phyloP scores from a whole-genome alignment of 1,140 invertebrate species.

The Cotesia typhae region DNA sequence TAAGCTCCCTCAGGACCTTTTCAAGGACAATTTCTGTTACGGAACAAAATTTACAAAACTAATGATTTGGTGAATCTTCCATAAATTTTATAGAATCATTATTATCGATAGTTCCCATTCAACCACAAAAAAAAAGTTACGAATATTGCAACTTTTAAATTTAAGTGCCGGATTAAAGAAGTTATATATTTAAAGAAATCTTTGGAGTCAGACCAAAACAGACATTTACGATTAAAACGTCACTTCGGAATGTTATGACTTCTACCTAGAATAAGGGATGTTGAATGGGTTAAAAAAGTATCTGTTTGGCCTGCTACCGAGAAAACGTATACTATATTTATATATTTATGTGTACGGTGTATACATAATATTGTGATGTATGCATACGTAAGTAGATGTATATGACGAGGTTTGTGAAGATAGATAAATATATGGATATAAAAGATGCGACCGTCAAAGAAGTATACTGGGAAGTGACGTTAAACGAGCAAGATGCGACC shows the following conservation, averaged over 20 bases:
- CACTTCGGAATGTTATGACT: slow-evolving; percentile 8
- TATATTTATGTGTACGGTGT: background rate
- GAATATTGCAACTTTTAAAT: no score
- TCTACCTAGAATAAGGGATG: background rate
- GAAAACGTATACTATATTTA: background rate
- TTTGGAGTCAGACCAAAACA: background rate
- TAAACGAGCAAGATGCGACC: slow-evolving; percentile 9
- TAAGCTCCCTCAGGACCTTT: no score
- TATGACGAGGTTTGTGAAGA: background rate
- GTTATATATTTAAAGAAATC: background rate
- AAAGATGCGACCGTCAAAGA: slow-evolving; percentile 20
- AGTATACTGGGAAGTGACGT: slow-evolving; percentile 21
- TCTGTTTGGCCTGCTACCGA: background rate
- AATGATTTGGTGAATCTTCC: no score
- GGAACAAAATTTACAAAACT: no score
- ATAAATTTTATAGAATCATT: no score
- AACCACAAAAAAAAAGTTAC: no score
- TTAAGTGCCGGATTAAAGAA: no score
- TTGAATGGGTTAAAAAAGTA: slow-evolving; percentile 8
- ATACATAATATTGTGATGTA: no score
- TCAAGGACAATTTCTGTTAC: no score
- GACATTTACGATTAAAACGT: slow-evolving; percentile 15
- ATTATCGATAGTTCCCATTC: no score
- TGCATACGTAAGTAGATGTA: no score
- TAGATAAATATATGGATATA: slow-evolving; percentile 11